Base-by-base conservation (phyloP, 53 echinoderm and acorn worm species). In the Actinopyga echinites region DNA sequence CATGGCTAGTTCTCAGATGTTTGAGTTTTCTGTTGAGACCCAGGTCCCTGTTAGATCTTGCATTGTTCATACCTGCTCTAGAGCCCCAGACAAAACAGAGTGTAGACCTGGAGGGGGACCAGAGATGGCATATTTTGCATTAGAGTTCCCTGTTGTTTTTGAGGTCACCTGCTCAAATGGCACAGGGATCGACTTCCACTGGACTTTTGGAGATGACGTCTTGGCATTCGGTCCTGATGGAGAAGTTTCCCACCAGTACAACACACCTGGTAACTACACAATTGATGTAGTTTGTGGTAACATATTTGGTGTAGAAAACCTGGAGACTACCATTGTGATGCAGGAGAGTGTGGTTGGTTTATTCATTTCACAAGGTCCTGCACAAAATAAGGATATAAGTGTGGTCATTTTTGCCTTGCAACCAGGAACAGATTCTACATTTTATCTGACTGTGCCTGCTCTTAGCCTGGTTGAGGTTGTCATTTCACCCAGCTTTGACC, bases 311-410 rank as follows among this genome's bases (percentile, higher is more conserved):
- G 0, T 36, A 25, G 58, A 75, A 21, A 65, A 81, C 31, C 43
- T 81, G 3, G 75, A 12, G 26, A 75, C 82, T 34, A 66, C 74
- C 2, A 30, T 93, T 12, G 57, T 37, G 54, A 52, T 93, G 0
- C 87, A 93, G 65, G 85, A 93, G 83, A 89, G 87, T 57, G 93
- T 93, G 12, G 74, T 93, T 17, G 93, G 93, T 8, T 83, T 93
- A 20, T 90, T 85, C 61, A 57, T 85, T 4, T 90, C 90, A 20
- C 93, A 93, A 34, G 93, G 93, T 25, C 88, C 90, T 29, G 82
- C 83, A 24, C 44, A 81, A 1, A 43, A 73, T 36, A 36, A 69
- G 66, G 61, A 19, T 17, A 82, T 93, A 32, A 90, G 85, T 30
- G 56, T 93, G 24, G 78, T 93, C 37, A 32, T 93, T 11, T 93